Evolutionary conservation across 2,797 vertebrate genomes (phyloP).

Genomic region (Chromobotia macracanthus): DNA sequence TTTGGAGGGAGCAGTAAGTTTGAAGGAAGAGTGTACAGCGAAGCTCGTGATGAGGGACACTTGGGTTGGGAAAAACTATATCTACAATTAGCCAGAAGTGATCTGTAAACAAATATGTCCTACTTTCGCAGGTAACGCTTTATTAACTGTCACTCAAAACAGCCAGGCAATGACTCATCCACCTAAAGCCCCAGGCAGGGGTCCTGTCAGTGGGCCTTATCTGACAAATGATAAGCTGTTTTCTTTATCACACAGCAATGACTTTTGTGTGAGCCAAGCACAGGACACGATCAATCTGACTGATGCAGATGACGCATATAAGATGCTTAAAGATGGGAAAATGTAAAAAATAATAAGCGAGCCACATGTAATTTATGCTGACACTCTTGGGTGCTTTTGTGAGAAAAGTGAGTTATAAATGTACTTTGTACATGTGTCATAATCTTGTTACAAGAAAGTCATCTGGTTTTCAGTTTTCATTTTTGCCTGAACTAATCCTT

Average conservation of each 20-base stretch:
- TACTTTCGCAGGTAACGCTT: conserved; percentile 66
- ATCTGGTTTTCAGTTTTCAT: not conserved
- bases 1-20: conserved; percentile 90
- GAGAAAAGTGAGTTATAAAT: not conserved
- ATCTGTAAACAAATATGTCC: conserved; percentile 77
- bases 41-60: conserved; percentile 78
- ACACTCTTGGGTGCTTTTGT: not conserved
- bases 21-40: conserved; percentile 77
- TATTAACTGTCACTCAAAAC: conserved; percentile 75
- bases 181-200: conserved; percentile 61
- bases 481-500: not conserved
- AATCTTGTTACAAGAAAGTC: conserved; percentile 2
- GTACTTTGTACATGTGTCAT: not conserved
- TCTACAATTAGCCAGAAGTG: conserved; percentile 73
- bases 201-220: conserved; percentile 27
- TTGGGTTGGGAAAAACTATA: conserved; percentile 59
- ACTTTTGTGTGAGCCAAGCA: conserved; percentile 1
- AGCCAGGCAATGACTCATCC: conserved; percentile 49
- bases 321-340: not conserved
- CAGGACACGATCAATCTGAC: conserved; percentile 28
- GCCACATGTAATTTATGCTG: not conserved
- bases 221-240: conserved; percentile 44
- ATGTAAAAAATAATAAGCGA: too few relatives aligned
- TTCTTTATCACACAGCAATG: conserved; percentile 29
- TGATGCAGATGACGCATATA: conserved; percentile 35